A percentile compares a stretch with the other conserved stretches of the same genome.
Conservation (phyloP, 2,888 invertebrate genomes). For the Epirrita christyi region DNA sequence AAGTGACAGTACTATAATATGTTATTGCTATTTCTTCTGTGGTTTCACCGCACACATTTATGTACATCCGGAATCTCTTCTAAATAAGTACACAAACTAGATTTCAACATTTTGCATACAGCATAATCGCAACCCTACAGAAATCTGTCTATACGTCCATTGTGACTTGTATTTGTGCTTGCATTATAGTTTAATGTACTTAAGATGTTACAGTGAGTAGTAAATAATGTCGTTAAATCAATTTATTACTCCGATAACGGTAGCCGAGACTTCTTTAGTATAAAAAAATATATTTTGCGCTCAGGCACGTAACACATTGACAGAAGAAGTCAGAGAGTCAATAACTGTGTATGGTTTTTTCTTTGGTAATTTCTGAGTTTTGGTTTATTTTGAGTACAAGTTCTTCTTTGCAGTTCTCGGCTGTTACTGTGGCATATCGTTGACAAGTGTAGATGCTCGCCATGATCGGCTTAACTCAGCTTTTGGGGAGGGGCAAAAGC, state of each 20-base stretch:
- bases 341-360: constrained; percentile 27
- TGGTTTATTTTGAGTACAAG: neutral
- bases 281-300: constrained; percentile 46
- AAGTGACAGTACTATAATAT: neutral
- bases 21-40: neutral
- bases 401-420: neutral
- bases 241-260: constrained; percentile 54
- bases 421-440: neutral
- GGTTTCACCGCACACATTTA: constrained; percentile 48
- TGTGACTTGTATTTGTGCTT: constrained; percentile 20
- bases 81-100: constrained; percentile 24
- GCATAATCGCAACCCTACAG: neutral
- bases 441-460: neutral
- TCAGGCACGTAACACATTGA: constrained; percentile 28
- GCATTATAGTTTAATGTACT: constrained; percentile 45
- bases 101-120: neutral
- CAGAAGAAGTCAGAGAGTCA: constrained; percentile 19
- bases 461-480: neutral
- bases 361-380: constrained; percentile 14
- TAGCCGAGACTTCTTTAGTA: constrained; percentile 41
- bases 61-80: constrained; percentile 76
- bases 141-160: constrained; percentile 2
- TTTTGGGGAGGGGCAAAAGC: too few species aligned
- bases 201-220: constrained; percentile 53
- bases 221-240: constrained; percentile 49